Evolutionary conservation across 2,888 invertebrate species (phyloP), one percentile per base, ranked within the genome.

Genomic region (Cephalotes varians): DNA sequence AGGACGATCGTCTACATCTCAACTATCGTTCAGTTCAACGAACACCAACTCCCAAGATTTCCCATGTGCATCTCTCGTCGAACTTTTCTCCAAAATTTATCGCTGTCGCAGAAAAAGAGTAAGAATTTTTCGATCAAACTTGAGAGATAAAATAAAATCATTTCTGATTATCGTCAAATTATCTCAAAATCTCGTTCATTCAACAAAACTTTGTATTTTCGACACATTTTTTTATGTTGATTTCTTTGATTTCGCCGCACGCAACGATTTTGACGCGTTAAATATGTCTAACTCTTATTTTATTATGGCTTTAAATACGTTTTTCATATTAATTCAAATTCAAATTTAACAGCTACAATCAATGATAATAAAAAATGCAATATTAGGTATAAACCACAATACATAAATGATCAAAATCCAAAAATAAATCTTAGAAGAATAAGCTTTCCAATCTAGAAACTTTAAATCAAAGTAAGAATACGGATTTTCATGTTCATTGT

Each of bases 21-120:
- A 44, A 65, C 18, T 18, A 25, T 37, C 67, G 54, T 76, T 21
- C 51, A 18, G 9, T 44, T 77, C 54, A 54, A 76, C 37, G n/a
- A 67, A 64, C n/a, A 76, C 15, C 28, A 25, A 44, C 56, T 44
- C 40, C 18, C 18, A 56, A 44, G 69, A 69, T 67, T 44, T 21
- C 18, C 54, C 18, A 77, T 37, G 56, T 28, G 40, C 15, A 56
- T 73, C 44, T 56, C 40, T 21, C 40, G 31, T 40, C 21, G 0
- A 77, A 77, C 31, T 56, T 67, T 56, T 31, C 40, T 54, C 9
- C 6, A 25, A 6, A 54, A 77, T 44, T 56, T 67, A 56, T 77
- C 56, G 37, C 18, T 3, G 3, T 34, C 18, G 10, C 54, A 40
- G 28, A 28, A 40, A 76, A 54, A 40, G 21, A 1, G 5, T 15